A percentile compares a stretch with the other conserved stretches of the same genome.
phyloP scores from a whole-genome alignment of 2,797 vertebrate genomes.

The Gymnoscopelus microlampas region DNA sequence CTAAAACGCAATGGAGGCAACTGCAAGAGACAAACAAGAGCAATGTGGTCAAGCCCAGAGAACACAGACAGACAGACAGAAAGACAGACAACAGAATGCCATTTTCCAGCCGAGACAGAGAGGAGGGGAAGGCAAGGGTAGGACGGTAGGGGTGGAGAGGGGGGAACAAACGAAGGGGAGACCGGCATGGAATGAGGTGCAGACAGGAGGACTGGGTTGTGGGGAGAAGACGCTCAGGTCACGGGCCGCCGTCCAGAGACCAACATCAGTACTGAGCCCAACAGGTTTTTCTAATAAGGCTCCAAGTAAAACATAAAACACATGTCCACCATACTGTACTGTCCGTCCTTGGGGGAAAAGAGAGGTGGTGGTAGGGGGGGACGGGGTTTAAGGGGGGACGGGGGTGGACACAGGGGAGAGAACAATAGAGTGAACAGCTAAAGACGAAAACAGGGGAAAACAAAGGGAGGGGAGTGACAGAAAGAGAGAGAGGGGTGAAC shows the following conservation, averaged over 20 bases:
- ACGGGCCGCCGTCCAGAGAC: constrained; percentile 19
- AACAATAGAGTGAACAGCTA: constrained; percentile 42
- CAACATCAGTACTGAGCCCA: constrained; percentile 32
- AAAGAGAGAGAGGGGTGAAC: constrained; percentile 25
- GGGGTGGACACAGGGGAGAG: constrained; percentile 13
- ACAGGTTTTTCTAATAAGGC: constrained; percentile 35
- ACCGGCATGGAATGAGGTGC: constrained; percentile 22
- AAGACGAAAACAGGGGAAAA: constrained; percentile 14
- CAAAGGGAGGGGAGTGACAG: not conserved
- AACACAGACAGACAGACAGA: not conserved
- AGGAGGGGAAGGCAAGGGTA: constrained; percentile 24
- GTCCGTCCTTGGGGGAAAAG: constrained; percentile 13
- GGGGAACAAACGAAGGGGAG: constrained; percentile 13
- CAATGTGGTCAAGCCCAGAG: not conserved
- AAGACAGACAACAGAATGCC: not conserved
- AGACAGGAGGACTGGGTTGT: constrained; percentile 28
- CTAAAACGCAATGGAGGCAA: not conserved
- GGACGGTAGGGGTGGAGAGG: not conserved
- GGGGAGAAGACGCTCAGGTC: constrained; percentile 25
- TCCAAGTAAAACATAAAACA: constrained; percentile 53
- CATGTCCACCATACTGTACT: constrained; percentile 32
- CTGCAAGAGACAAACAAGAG: not conserved
- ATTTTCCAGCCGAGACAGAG: not conserved
- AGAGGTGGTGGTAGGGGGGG: not conserved
- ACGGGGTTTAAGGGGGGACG: no score